These are phyloP conservation scores for Diarsia dahlii DNA, from an alignment of 2,888 invertebrate genomes.

Conservation along the genomic window DNA sequence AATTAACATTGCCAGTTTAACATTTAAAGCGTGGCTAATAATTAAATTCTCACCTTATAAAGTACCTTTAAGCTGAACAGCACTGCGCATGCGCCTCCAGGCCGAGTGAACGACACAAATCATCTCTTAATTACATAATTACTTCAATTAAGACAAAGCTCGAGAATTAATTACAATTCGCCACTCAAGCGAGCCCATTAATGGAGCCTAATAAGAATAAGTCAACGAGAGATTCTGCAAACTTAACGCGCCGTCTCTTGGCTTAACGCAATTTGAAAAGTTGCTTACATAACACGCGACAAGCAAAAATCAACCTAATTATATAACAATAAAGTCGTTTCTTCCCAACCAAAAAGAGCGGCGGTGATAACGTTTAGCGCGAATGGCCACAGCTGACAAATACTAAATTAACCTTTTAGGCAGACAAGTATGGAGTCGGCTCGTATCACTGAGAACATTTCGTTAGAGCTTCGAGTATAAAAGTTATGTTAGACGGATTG, in stretches of 20 bases:
- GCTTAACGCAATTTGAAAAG: conserved; percentile 57
- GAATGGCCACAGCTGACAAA: conserved; percentile 74
- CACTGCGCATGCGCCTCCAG: conserved; percentile 41
- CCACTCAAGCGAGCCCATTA: conserved; percentile 64
- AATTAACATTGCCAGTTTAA: no score
- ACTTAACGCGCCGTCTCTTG: conserved; percentile 64
- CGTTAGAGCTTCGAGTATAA: conserved; percentile 71
- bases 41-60: conserved; percentile 47
- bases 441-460: conserved; percentile 71
- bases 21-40: conserved; percentile 21
- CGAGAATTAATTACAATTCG: conserved; percentile 70
- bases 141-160: conserved; percentile 69
- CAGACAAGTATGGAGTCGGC: conserved; percentile 72
- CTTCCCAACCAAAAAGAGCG: conserved; percentile 34
- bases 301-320: conserved; percentile 54
- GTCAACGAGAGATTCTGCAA: conserved; percentile 76
- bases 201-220: conserved; percentile 73
- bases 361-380: conserved; percentile 67
- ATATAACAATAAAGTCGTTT: conserved; percentile 53
- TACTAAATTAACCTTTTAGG: conserved; percentile 81
- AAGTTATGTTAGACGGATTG: conserved; percentile 47
- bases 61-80: conserved; percentile 14
- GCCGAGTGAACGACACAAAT: conserved; percentile 64
- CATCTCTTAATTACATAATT: conserved; percentile 77
- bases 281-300: conserved; percentile 46